Percentiles rank a stretch among this genome's conserved stretches.
Evolutionary conservation across 2,888 invertebrate genomes (phyloP).

Genomic region (Phaonia tiefii): DNA sequence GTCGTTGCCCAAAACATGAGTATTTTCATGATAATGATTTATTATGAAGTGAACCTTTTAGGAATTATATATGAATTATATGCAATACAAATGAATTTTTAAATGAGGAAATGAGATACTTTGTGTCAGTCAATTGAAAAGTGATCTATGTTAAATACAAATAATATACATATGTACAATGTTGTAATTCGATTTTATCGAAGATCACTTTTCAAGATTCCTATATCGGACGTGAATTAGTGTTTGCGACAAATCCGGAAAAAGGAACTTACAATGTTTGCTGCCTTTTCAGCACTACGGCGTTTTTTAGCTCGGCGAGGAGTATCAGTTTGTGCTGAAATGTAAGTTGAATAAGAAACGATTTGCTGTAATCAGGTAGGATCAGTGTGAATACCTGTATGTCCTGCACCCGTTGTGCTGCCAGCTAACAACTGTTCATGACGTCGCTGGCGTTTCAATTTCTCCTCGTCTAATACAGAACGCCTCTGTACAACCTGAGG

Average conservation of each 20-base stretch:
- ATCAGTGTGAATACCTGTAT: constrained; percentile 55
- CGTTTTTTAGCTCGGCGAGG: constrained; percentile 83
- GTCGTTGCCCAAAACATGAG: constrained; percentile 73
- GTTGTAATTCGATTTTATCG: constrained; percentile 36
- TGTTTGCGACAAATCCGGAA: constrained; percentile 66
- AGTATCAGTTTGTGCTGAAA: constrained; percentile 79
- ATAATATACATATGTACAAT: constrained; percentile 33
- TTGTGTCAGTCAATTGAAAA: constrained; percentile 70
- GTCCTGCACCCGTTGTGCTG: constrained; percentile 58
- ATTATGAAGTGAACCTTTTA: constrained; percentile 76
- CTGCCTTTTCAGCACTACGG: constrained; percentile 84
- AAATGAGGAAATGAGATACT: background rate
- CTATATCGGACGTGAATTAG: constrained; percentile 64
- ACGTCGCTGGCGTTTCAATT: constrained; percentile 78
- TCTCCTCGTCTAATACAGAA: constrained; percentile 78
- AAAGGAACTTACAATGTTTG: constrained; percentile 83
- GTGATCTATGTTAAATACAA: constrained; percentile 65
- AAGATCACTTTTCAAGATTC: constrained; percentile 72
- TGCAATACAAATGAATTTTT: constrained; percentile 22
- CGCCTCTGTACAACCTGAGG: constrained; percentile 75
- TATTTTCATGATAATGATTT: constrained; percentile 71
- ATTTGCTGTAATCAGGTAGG: background rate
- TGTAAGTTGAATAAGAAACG: background rate
- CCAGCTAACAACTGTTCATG: constrained; percentile 73
- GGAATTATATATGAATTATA: constrained; percentile 32